Evolutionary conservation across 2,888 invertebrate genomes (phyloP), one percentile per base, ranked within the genome.

Genomic region (Drosophila pseudotakahashii): DNA sequence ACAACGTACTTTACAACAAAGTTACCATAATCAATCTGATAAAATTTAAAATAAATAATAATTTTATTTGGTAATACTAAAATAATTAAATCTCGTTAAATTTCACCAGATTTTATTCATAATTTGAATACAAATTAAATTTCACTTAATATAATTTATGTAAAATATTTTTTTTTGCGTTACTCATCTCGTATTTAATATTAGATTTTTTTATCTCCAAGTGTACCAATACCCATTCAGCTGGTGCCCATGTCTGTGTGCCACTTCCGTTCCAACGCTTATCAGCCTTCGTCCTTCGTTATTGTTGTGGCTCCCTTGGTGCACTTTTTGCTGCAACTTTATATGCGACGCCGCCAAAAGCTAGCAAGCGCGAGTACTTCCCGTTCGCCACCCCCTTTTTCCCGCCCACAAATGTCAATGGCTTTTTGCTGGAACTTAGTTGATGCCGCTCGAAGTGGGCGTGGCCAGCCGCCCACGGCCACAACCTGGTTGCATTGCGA

Each of bases 211-310:
- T n/a, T n/a, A n/a, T n/a, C 73, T 62, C 47, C 71, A 58, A 79
- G 88, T 77, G 82, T 72, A 70, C 42, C 72, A 69, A 64, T 70
- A 71, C 57, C 48, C 41, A 16, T 39, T 41, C 19, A 72, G 45
- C 59, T 52, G 26, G 30, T 34, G 41, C 34, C 14, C 39, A 9
- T n/a, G 59, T 57, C 48, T 48, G 62, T 42, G 54, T 62, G 66
- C 41, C 57, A 80, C 78, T 83, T 78, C 79, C 89, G 78, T 76
- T 83, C 75, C 70, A 74, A 59, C 73, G 79, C 84, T 85, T 85
- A 85, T 85, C 89, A 86, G 76, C 63, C 72, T 74, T 75, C 76
- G 85, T 76, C 79, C 75, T 70, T 73, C 61, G 84, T 73, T 78
- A 79, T 70, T 71, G 59, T 62, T 53, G 58, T 58, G 62, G 51